These are phyloP conservation scores for Caracal caracal DNA, from an alignment of 2,113 vertebrate species.

Conservation along the genomic window DNA sequence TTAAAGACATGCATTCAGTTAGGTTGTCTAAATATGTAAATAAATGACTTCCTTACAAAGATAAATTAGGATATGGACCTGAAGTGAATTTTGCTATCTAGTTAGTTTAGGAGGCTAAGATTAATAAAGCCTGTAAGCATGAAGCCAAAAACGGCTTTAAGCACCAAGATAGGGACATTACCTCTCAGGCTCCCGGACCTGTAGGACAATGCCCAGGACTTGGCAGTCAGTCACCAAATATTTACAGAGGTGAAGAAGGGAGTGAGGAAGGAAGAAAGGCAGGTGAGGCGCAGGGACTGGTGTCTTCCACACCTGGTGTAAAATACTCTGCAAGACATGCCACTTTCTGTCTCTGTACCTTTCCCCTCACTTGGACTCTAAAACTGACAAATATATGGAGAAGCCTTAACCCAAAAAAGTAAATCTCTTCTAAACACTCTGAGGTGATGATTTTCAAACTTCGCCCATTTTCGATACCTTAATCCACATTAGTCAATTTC, in stretches of 20 bases:
- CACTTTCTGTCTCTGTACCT: background rate
- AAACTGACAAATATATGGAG: background rate
- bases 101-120: background rate
- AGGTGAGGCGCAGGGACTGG: background rate
- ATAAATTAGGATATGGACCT: background rate
- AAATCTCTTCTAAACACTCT: background rate
- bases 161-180: background rate
- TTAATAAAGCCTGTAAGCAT: background rate
- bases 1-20: background rate
- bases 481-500: background rate
- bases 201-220: background rate
- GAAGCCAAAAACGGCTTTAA: background rate
- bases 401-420: constrained; percentile 6
- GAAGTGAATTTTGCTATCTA: background rate
- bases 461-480: too few species aligned
- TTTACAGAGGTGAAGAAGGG: background rate
- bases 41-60: background rate
- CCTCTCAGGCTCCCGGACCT: background rate
- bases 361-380: background rate
- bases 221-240: background rate
- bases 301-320: background rate
- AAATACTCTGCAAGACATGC: background rate
- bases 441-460: background rate
- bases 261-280: background rate
- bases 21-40: background rate